Percentiles rank a stretch among this genome's conserved stretches.
Evolutionary conservation across 2,113 vertebrate species (phyloP).

Genomic region (Dicentrarchus labrax): DNA sequence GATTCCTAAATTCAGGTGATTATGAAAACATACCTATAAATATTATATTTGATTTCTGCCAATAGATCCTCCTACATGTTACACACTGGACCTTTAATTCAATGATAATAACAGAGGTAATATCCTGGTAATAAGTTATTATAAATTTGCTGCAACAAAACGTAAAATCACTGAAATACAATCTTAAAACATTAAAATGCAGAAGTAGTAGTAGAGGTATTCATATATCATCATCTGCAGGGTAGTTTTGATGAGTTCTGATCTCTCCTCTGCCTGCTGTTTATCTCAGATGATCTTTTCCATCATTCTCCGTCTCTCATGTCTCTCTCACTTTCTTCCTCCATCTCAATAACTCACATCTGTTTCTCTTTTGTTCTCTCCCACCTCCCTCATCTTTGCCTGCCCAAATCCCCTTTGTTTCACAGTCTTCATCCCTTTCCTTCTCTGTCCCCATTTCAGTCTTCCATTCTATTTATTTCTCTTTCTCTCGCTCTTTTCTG

Average conservation of each 20-base stretch:
- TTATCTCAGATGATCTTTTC: conserved; percentile 35
- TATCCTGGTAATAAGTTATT: not conserved
- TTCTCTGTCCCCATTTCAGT: conserved; percentile 61
- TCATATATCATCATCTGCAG: conserved; percentile 1
- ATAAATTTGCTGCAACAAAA: not conserved
- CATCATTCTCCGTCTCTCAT: not conserved
- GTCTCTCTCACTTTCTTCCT: conserved; percentile 16
- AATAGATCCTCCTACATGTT: too few relatives aligned
- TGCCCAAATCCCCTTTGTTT: conserved; percentile 53
- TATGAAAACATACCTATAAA: too few relatives aligned
- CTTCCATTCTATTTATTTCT: conserved; percentile 55
- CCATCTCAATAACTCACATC: conserved; percentile 30
- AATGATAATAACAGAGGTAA: not conserved
- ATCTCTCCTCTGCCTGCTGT: conserved; percentile 24
- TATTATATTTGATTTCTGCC: too few relatives aligned
- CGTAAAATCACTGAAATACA: not conserved
- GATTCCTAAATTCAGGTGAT: too few relatives aligned
- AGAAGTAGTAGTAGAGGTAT: not conserved
- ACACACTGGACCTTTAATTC: not conserved
- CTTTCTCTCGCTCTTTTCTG: conserved; percentile 34
- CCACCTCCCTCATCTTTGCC: conserved; percentile 21
- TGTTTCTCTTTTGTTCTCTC: conserved; percentile 44
- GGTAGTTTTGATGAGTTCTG: conserved; percentile 21
- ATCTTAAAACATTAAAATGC: conserved; percentile 1
- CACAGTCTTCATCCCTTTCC: conserved; percentile 45